Conservation (phyloP, 1,140 invertebrate genomes). For the Aleiodes sp. region DNA sequence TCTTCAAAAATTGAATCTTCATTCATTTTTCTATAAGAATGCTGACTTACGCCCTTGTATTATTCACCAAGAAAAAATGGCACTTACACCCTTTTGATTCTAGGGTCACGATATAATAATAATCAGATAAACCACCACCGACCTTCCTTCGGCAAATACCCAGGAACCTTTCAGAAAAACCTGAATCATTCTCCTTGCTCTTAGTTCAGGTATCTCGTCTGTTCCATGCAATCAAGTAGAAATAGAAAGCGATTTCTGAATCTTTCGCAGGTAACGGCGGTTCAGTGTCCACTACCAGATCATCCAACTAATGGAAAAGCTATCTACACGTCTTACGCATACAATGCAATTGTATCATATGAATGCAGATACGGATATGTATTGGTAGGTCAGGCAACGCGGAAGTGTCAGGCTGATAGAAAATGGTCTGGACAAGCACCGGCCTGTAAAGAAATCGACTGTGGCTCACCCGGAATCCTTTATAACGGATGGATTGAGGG, state of each 20-base stretch:
- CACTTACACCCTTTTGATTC: no score
- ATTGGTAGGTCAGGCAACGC: slow-evolving; percentile 85
- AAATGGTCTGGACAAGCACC: slow-evolving; percentile 91
- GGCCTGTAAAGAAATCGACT: slow-evolving; percentile 95
- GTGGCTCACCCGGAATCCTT: slow-evolving; percentile 86
- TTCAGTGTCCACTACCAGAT: slow-evolving; percentile 87
- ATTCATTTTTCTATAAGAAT: no score
- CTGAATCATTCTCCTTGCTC: no score
- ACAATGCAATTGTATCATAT: slow-evolving; percentile 92
- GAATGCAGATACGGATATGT: slow-evolving; percentile 93
- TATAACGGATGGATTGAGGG: slow-evolving; percentile 97
- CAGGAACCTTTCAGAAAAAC: no score
- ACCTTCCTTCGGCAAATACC: no score
- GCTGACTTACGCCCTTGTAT: no score
- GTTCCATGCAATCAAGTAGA: not conserved
- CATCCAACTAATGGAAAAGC: slow-evolving; percentile 91
- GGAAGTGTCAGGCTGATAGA: slow-evolving; percentile 89
- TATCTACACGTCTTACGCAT: slow-evolving; percentile 90
- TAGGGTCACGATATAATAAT: no score
- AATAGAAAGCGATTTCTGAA: not conserved
- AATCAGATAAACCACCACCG: no score
- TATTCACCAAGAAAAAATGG: no score
- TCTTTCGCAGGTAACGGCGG: slow-evolving; percentile 76
- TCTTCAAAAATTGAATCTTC: no score
- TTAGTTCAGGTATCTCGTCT: not conserved